A percentile compares a stretch with the other conserved stretches of the same genome.
phyloP scores from a whole-genome alignment of 2,113 vertebrate species.

The Pelecanus crispus region DNA sequence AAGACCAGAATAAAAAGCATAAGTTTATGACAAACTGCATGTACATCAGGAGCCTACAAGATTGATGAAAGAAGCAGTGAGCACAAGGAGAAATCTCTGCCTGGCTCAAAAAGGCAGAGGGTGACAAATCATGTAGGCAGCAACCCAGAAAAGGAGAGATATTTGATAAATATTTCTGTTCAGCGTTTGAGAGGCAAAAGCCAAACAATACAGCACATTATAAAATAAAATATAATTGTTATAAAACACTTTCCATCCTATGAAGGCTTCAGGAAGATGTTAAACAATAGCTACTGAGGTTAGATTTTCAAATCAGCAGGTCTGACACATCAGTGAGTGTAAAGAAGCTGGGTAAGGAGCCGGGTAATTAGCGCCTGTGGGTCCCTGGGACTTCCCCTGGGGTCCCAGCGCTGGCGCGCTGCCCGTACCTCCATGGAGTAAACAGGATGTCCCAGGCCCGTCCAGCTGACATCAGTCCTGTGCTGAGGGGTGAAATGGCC shows the following conservation, averaged over 20 bases:
- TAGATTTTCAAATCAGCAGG: neutral
- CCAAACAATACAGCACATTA: neutral
- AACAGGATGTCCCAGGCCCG: slow-evolving; percentile 46
- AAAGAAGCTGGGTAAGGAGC: neutral
- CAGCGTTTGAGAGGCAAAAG: neutral
- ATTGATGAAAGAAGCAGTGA: neutral
- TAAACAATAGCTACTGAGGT: slow-evolving; percentile 12
- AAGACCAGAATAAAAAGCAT: neutral
- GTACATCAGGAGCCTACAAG: neutral
- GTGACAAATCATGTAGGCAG: neutral
- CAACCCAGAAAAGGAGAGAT: neutral
- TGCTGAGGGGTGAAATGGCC: neutral
- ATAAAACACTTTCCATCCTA: neutral
- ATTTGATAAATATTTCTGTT: neutral
- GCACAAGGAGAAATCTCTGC: neutral
- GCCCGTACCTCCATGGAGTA: neutral
- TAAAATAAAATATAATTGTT: neutral
- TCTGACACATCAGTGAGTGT: neutral
- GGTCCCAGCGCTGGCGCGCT: neutral
- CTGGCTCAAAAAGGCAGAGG: neutral
- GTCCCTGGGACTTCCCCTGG: slow-evolving; percentile 16
- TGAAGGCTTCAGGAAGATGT: neutral
- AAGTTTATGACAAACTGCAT: neutral
- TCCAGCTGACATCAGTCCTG: slow-evolving; percentile 25
- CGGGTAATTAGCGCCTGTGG: neutral